phyloP scores from a whole-genome alignment of 2,113 vertebrate species.

The Butorides virescens region DNA sequence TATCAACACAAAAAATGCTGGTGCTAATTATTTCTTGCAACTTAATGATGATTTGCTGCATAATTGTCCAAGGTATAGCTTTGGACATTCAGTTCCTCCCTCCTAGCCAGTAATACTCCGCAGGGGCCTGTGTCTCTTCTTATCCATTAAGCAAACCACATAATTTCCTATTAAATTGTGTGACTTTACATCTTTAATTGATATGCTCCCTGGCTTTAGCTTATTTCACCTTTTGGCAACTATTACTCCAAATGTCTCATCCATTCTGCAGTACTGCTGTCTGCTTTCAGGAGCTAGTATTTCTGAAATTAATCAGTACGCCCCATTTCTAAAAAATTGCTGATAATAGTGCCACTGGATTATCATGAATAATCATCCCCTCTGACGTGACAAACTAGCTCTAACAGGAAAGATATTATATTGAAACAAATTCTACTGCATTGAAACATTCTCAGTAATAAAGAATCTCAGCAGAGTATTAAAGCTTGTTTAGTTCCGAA shows the following conservation, averaged over 20 bases:
- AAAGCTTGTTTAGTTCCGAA: background rate
- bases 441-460: background rate
- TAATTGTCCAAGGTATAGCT: background rate
- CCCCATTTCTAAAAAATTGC: background rate
- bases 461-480: background rate
- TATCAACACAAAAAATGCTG: background rate
- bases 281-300: slow-evolving; percentile 16
- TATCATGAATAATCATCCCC: background rate
- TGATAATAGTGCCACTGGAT: background rate
- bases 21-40: background rate
- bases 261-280: background rate
- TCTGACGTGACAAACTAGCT: slow-evolving; percentile 8
- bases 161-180: background rate
- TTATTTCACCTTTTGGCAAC: slow-evolving; percentile 15
- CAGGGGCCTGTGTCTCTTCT: background rate
- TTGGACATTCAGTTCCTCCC: background rate
- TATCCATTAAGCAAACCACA: background rate
- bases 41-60: background rate
- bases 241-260: background rate
- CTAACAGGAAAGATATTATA: slow-evolving; percentile 10
- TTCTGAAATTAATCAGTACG: slow-evolving; percentile 23
- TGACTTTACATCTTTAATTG: background rate
- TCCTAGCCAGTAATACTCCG: background rate
- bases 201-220: background rate
- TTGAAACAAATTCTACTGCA: background rate